Evolutionary conservation across 2,113 vertebrate genomes (phyloP).

Genomic region (Picathartes gymnocephalus): DNA sequence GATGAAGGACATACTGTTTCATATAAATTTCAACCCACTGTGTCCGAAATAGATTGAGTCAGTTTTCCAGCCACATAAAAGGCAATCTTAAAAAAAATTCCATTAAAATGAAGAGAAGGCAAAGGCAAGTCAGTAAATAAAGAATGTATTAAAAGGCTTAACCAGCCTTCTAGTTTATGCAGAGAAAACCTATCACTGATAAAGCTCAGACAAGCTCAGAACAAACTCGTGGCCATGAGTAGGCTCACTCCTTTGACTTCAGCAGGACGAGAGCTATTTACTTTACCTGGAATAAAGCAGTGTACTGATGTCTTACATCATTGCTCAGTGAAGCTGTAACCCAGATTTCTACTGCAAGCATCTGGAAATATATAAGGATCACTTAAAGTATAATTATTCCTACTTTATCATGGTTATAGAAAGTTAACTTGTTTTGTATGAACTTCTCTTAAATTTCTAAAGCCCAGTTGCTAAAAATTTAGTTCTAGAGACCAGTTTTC

Average conservation of each 20-base stretch:
- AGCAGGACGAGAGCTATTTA: not conserved
- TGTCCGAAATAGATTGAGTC: not conserved
- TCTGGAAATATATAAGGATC: not conserved
- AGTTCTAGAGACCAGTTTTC: not conserved
- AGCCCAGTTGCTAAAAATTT: not conserved
- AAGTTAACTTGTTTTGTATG: not conserved
- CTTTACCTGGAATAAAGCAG: not conserved
- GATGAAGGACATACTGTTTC: not conserved
- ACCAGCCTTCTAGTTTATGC: not conserved
- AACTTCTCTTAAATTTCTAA: not conserved
- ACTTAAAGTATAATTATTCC: conserved; percentile 22
- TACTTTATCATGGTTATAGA: not conserved
- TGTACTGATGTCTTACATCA: not conserved
- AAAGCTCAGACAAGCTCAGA: not conserved
- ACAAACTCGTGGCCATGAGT: not conserved
- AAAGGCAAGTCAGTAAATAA: not conserved
- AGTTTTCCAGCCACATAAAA: not conserved
- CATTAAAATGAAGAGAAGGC: not conserved
- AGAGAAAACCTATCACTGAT: not conserved
- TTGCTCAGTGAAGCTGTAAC: not conserved
- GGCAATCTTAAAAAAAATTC: not conserved
- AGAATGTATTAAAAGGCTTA: not conserved
- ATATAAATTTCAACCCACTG: not conserved
- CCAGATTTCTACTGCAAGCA: not conserved
- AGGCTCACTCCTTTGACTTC: not conserved